phyloP scores from a whole-genome alignment of 2,113 vertebrate genomes.

The Rhea pennata region DNA sequence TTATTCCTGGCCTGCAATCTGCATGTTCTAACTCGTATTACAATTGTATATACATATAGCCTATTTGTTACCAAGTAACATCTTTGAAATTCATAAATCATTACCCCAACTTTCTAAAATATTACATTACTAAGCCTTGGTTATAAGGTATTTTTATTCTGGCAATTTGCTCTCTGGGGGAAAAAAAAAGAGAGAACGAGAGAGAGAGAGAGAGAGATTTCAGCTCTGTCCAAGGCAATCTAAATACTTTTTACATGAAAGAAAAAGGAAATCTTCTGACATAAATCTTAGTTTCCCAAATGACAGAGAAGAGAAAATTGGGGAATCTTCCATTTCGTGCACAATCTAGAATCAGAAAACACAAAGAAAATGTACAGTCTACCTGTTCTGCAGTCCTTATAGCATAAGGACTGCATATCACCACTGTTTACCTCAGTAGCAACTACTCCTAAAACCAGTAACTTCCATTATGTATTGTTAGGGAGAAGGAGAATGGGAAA shows the following conservation, averaged over 20 bases:
- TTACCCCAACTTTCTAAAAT: not conserved
- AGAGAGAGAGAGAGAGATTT: not conserved
- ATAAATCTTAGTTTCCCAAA: not conserved
- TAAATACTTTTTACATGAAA: not conserved
- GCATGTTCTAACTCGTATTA: constrained; percentile 1
- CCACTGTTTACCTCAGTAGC: not conserved
- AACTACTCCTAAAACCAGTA: not conserved
- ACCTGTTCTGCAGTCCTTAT: not conserved
- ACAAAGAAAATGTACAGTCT: not conserved
- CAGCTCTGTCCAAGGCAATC: not conserved
- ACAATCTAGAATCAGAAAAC: not conserved
- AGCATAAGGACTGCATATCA: not conserved
- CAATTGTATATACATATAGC: not conserved
- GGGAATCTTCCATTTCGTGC: not conserved
- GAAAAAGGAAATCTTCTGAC: not conserved
- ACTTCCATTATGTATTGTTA: not conserved
- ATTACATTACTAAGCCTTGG: not conserved
- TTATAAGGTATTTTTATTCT: not conserved
- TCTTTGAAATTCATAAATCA: not conserved
- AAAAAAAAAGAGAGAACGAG: too few species aligned
- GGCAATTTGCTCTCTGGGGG: not conserved
- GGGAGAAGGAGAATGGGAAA: not conserved
- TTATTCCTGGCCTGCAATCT: constrained; percentile 19
- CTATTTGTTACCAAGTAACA: not conserved
- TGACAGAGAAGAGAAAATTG: not conserved